Percentiles rank a stretch among this genome's conserved stretches.
Conservation (phyloP, 2,797 vertebrate genomes). For the Arctocebus calabarensis region DNA sequence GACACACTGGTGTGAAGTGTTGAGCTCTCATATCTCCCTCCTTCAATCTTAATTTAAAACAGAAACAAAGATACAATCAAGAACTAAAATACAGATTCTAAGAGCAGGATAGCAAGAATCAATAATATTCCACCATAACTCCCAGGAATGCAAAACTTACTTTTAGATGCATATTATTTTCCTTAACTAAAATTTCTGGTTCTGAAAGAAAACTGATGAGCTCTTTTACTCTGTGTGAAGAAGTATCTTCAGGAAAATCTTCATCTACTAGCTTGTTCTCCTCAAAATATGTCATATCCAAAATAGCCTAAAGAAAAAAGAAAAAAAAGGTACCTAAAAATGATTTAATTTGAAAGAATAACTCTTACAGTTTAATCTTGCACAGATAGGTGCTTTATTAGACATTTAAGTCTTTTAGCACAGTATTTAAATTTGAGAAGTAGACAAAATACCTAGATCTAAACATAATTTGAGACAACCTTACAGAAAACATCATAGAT, state of each 20-base stretch:
- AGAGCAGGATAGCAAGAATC: neutral
- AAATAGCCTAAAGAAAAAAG: conserved; percentile 90
- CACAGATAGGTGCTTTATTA: neutral
- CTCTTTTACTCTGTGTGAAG: conserved; percentile 95
- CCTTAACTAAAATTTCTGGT: conserved; percentile 93
- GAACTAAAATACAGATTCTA: conserved; percentile 9
- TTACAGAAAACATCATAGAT: neutral
- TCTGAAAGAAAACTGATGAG: conserved; percentile 94
- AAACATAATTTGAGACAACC: neutral
- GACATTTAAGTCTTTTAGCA: conserved; percentile 27
- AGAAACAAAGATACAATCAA: conserved; percentile 16
- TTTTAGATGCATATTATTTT: conserved; percentile 90
- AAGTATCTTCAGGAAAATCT: conserved; percentile 95
- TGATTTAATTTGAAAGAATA: neutral
- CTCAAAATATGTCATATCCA: conserved; percentile 98
- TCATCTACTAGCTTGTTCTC: conserved; percentile 97
- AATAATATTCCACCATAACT: neutral
- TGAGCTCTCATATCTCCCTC: neutral
- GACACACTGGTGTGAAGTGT: neutral
- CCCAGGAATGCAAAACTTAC: conserved; percentile 84
- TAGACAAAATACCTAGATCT: neutral
- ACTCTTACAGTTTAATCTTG: conserved; percentile 31
- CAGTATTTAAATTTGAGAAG: conserved; percentile 31
- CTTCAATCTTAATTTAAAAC: conserved; percentile 63
- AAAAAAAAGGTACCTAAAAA: neutral